Evolutionary conservation across 2,797 vertebrate genomes (phyloP).

Genomic region (Oreochromis grahami): DNA sequence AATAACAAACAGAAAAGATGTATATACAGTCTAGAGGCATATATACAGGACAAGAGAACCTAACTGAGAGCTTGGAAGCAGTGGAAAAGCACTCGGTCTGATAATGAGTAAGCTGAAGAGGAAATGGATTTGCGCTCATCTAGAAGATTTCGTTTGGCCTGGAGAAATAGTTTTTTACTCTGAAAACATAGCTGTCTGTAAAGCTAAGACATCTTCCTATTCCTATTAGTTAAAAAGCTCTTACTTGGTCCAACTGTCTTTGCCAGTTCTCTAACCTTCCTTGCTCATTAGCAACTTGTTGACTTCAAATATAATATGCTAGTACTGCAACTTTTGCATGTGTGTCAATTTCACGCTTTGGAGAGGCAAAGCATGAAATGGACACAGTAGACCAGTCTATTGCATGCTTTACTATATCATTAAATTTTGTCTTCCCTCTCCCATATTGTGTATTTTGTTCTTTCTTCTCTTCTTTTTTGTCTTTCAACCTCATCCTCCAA

Average conservation of each 20-base stretch:
- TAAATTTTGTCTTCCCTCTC: background rate
- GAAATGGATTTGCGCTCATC: background rate
- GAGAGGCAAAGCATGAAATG: too few relatives aligned
- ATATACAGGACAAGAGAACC: too few relatives aligned
- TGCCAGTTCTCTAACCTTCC: background rate
- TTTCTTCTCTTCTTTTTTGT: background rate
- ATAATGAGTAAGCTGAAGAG: background rate
- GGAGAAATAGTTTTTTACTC: background rate
- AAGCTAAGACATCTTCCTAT: background rate
- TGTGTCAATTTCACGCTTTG: background rate
- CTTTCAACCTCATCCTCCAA: background rate
- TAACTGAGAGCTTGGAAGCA: background rate
- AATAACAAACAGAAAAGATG: background rate
- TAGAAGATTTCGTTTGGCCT: background rate
- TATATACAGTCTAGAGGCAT: too few relatives aligned
- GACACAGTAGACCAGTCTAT: background rate
- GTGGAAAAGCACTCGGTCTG: background rate
- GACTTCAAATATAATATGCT: background rate
- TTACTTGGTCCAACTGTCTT: background rate
- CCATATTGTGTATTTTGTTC: background rate
- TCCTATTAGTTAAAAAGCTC: background rate
- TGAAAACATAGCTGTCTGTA: background rate
- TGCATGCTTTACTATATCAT: background rate
- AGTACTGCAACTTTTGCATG: background rate
- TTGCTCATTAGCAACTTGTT: background rate